phyloP scores from a whole-genome alignment of 2,113 vertebrate species.

The Cololabis saira region DNA sequence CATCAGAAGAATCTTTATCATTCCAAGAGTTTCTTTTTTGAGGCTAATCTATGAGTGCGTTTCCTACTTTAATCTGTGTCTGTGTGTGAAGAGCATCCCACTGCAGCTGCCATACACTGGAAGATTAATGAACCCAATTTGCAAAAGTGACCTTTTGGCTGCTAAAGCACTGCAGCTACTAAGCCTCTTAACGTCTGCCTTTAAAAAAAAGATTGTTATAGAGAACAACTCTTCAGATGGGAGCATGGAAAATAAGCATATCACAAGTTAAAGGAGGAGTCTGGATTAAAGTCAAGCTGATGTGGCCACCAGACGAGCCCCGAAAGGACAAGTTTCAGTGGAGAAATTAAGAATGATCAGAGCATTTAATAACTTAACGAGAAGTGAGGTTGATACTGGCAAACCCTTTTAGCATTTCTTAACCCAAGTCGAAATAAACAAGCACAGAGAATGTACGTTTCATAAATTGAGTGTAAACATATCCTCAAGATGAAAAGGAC shows the following conservation, averaged over 20 bases:
- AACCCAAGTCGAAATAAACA: constrained; percentile 16
- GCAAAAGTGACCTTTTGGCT: constrained; percentile 84
- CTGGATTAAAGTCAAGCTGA: constrained; percentile 69
- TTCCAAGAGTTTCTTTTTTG: constrained; percentile 66
- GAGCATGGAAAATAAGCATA: constrained; percentile 66
- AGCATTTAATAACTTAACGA: constrained; percentile 32
- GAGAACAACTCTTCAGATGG: constrained; percentile 72
- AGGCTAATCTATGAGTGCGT: constrained; percentile 77
- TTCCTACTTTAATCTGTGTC: constrained; percentile 78
- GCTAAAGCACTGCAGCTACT: constrained; percentile 70
- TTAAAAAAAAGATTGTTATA: constrained; percentile 66
- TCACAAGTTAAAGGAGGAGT: constrained; percentile 59
- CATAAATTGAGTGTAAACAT: background rate
- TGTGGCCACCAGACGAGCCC: constrained; percentile 47
- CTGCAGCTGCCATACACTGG: constrained; percentile 74
- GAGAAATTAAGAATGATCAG: constrained; percentile 41
- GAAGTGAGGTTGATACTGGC: constrained; percentile 17
- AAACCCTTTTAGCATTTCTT: constrained; percentile 14
- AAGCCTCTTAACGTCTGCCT: constrained; percentile 82
- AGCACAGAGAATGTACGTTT: background rate
- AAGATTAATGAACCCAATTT: constrained; percentile 88
- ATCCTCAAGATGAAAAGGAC: constrained; percentile 4
- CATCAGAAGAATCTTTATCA: constrained; percentile 74
- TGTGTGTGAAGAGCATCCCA: constrained; percentile 80
- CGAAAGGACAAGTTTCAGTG: constrained; percentile 46